Evolutionary conservation across 2,888 invertebrate genomes (phyloP).

Genomic region (Phymatocera aterrima): DNA sequence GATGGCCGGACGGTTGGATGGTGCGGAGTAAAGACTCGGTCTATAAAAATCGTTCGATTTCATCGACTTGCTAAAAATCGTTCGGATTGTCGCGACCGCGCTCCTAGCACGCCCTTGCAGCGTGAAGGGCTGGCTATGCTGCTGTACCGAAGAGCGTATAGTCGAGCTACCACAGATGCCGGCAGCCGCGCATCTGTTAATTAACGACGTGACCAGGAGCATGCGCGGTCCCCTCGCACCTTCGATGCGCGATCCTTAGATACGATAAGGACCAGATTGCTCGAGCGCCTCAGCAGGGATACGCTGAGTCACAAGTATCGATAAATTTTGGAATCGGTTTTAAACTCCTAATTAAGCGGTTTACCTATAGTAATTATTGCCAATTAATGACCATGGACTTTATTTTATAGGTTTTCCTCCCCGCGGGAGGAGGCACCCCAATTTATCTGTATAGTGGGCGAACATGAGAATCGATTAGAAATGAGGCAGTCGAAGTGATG

Average conservation of each 20-base stretch:
- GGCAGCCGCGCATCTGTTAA: slow-evolving; percentile 63
- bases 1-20: neutral
- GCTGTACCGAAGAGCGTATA: neutral
- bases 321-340: slow-evolving; percentile 69
- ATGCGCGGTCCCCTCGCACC: slow-evolving; percentile 60
- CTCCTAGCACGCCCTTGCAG: slow-evolving; percentile 28
- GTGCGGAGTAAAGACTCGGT: neutral
- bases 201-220: slow-evolving; percentile 65
- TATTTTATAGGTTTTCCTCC: too few species aligned
- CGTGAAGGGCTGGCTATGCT: neutral
- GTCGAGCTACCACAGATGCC: too few species aligned
- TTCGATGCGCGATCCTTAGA: slow-evolving; percentile 63
- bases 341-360: slow-evolving; percentile 69
- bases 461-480: too few species aligned
- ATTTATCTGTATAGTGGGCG: slow-evolving; percentile 64
- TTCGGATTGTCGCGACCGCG: slow-evolving; percentile 50
- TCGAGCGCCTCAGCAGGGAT: slow-evolving; percentile 13
- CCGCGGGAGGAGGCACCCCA: too few species aligned
- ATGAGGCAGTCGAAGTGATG: too few species aligned
- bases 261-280: slow-evolving; percentile 62
- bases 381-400: neutral
- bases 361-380: slow-evolving; percentile 66
- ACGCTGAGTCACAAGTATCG: slow-evolving; percentile 54
- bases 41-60: slow-evolving; percentile 49
- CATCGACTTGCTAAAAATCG: slow-evolving; percentile 53